Base-by-base conservation (phyloP, 2,888 invertebrate genomes). In the Dynastes maya region DNA sequence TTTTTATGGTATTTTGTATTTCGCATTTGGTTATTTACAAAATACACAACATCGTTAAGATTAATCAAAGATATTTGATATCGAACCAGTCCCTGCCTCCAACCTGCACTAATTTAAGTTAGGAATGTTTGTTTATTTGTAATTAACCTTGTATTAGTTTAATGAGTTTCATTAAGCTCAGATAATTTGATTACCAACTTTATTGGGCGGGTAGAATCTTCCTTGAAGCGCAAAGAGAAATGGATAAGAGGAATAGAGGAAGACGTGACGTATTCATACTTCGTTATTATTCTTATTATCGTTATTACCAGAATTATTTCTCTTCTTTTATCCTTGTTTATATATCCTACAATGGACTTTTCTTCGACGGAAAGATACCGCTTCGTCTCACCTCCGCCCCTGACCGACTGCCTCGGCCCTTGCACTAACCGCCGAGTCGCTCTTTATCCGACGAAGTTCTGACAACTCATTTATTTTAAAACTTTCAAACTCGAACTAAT, bases 121-220 rank as follows among this genome's bases (percentile, higher is more conserved):
- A 79, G 85, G 83, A 84, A 82, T 85, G 86, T 86, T 86, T 86
- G 85, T 87, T 86, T 86, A 86, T 87, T 86, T 87, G 86, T 86
- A 86, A 87, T 86, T 85, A 87, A 86, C 86, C 86, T 84, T 84
- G 86, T 85, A 86, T 86, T 86, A 86, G 85, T 86, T 85, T 85
- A 85, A 85, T 86, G 86, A 85, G 86, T 86, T 86, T 87, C 86
- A 86, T 87, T 86, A 86, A 84, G 84, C 84, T 83, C 83, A 83
- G 84, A 85, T 85, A 86, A 87, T 86, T 86, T 86, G 86, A 87
- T 87, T 86, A 87, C 84, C 84, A 86, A 87, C 85, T 84, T 86
- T 86, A 86, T 86, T 86, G 86, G 86, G 85, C 85, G 82, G 84
- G 83, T 84, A 85, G 86, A 85, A 85, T 37, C 64, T 65, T 32